These are phyloP conservation scores for Hoplodrina blanda DNA, from an alignment of 2,888 invertebrate species.

Conservation along the genomic window DNA sequence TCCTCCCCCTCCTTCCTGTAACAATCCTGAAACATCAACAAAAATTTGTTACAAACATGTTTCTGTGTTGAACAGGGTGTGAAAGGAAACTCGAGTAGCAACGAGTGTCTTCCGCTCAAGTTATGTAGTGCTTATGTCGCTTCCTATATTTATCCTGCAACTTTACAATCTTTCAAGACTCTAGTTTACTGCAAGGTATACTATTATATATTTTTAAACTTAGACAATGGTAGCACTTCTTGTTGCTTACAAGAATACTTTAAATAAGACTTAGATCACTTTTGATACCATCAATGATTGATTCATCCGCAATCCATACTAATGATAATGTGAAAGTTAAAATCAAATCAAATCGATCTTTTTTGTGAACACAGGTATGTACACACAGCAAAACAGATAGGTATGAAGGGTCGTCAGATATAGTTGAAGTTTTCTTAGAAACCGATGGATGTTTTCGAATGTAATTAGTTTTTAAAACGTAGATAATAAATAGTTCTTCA, in stretches of 20 bases:
- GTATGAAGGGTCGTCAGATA: no score
- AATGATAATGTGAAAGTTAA: no score
- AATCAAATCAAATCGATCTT: no score
- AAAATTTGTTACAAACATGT: constrained; percentile 46
- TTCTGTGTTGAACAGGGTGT: constrained; percentile 31
- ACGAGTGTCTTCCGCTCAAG: constrained; percentile 47
- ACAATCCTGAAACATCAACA: constrained; percentile 27
- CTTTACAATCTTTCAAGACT: constrained; percentile 46
- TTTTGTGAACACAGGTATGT: no score
- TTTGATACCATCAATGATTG: no score
- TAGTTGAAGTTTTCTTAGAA: no score
- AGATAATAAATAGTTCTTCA: no score
- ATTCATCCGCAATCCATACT: no score
- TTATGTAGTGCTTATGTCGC: constrained; percentile 53
- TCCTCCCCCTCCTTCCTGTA: neutral
- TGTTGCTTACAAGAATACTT: neutral
- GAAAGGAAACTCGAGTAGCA: constrained; percentile 55
- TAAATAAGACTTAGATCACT: neutral
- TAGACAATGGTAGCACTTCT: neutral
- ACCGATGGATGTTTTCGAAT: no score
- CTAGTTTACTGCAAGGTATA: constrained; percentile 25
- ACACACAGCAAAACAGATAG: no score
- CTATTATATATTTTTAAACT: constrained; percentile 14
- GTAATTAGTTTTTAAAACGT: no score
- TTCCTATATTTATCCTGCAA: constrained; percentile 51